These are phyloP conservation scores for Zoanthus sociatus DNA, from an alignment of 92 coral and sea anemone species.

Conservation along the genomic window DNA sequence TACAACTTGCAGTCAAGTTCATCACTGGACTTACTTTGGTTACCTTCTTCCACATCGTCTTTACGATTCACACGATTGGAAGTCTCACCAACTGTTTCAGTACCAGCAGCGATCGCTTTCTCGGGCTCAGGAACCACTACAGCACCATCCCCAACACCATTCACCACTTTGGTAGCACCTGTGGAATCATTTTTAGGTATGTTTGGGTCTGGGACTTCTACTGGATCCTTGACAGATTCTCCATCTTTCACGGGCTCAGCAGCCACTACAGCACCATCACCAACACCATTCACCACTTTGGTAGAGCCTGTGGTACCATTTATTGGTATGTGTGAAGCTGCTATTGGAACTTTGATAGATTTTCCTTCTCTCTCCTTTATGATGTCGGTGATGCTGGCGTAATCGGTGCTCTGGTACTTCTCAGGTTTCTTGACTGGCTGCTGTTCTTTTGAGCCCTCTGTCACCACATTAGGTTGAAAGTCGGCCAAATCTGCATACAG, in stretches of 20 bases:
- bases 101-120: neutral
- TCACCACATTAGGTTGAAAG: neutral
- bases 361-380: conserved; percentile 17
- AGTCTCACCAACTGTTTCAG: neutral
- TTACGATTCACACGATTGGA: neutral
- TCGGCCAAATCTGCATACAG: conserved; percentile 8
- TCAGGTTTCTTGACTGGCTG: conserved; percentile 7
- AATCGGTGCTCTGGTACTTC: too few species aligned
- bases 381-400: neutral
- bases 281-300: neutral
- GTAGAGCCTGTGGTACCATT: neutral
- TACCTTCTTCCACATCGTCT: neutral
- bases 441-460: neutral
- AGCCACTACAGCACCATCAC: neutral
- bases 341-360: neutral
- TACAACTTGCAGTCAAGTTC: too few species aligned
- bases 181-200: neutral
- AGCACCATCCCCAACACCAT: neutral
- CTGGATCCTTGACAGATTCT: too few species aligned
- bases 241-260: too few species aligned
- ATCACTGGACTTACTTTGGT: neutral
- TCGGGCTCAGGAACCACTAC: neutral
- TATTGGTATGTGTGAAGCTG: neutral
- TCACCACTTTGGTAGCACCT: neutral
- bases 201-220: neutral